phyloP scores from a whole-genome alignment of 2,888 invertebrate species.

The Tenthredo livida region DNA sequence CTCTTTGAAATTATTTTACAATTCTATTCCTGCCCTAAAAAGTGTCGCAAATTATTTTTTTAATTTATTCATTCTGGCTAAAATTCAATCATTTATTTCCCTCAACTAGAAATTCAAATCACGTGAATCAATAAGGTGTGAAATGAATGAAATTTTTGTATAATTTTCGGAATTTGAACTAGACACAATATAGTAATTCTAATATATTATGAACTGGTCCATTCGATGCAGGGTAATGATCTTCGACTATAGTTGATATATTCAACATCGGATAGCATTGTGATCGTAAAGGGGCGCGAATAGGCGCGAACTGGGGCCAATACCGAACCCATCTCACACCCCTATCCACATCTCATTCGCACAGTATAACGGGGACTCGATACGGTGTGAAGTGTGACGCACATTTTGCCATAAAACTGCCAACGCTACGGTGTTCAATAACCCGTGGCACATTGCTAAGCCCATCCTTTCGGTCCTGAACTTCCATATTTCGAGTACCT shows the following conservation, averaged over 20 bases:
- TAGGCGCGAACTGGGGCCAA: constrained; percentile 61
- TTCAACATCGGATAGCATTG: constrained; percentile 37
- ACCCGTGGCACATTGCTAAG: constrained; percentile 61
- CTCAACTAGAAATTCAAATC: background rate
- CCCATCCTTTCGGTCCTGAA: constrained; percentile 54
- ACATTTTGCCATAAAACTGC: constrained; percentile 67
- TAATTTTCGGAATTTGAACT: background rate
- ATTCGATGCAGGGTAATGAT: constrained; percentile 55
- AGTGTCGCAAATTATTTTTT: background rate
- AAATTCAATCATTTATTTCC: background rate
- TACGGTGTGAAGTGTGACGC: constrained; percentile 66
- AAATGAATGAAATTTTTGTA: background rate
- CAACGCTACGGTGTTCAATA: constrained; percentile 68
- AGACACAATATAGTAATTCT: constrained; percentile 5
- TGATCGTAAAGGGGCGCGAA: constrained; percentile 59
- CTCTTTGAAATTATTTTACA: background rate
- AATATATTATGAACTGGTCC: constrained; percentile 48
- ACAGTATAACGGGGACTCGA: constrained; percentile 54
- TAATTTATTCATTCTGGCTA: background rate
- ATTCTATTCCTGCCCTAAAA: background rate
- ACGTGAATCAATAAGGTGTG: background rate
- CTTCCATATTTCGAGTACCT: constrained; percentile 56
- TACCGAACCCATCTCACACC: constrained; percentile 59
- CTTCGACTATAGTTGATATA: constrained; percentile 57
- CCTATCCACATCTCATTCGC: background rate